Evolutionary conservation across 2,888 invertebrate genomes (phyloP).

Genomic region (Agonopterix subpropinquella): DNA sequence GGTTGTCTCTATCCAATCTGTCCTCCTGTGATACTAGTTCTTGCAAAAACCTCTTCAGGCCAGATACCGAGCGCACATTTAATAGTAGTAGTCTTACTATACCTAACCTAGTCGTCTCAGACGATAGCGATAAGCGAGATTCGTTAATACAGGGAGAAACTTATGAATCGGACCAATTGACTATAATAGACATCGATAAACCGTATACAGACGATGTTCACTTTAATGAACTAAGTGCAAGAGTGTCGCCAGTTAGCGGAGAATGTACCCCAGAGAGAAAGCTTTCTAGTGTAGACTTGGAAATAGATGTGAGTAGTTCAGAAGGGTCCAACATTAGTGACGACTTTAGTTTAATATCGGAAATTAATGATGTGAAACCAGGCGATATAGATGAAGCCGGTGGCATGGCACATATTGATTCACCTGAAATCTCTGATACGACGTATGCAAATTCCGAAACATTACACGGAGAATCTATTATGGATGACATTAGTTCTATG

Average conservation of each 20-base stretch:
- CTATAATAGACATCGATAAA: slow-evolving; percentile 79
- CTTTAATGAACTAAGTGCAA: slow-evolving; percentile 46
- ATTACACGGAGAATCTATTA: slow-evolving; percentile 84
- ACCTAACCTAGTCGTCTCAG: slow-evolving; percentile 68
- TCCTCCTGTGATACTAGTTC: slow-evolving; percentile 68
- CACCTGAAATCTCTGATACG: slow-evolving; percentile 86
- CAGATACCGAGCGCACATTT: slow-evolving; percentile 44
- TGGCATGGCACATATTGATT: slow-evolving; percentile 87
- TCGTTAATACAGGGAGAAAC: slow-evolving; percentile 69
- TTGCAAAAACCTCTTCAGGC: slow-evolving; percentile 58
- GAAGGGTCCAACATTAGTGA: slow-evolving; percentile 82
- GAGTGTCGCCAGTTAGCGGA: slow-evolving; percentile 51
- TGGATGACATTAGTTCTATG: slow-evolving; percentile 87
- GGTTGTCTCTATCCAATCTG: slow-evolving; percentile 59
- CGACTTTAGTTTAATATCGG: slow-evolving; percentile 82
- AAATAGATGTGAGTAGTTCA: slow-evolving; percentile 74
- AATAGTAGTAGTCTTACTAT: slow-evolving; percentile 66
- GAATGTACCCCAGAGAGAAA: slow-evolving; percentile 61
- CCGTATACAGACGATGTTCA: slow-evolving; percentile 68
- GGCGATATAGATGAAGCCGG: slow-evolving; percentile 58
- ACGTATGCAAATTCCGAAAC: slow-evolving; percentile 81
- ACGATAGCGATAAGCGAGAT: slow-evolving; percentile 61
- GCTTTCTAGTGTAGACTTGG: slow-evolving; percentile 59
- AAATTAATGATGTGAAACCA: slow-evolving; percentile 76
- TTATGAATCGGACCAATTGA: slow-evolving; percentile 78